phyloP scores from a whole-genome alignment of 2,113 vertebrate species.

The Engraulis encrasicolus region DNA sequence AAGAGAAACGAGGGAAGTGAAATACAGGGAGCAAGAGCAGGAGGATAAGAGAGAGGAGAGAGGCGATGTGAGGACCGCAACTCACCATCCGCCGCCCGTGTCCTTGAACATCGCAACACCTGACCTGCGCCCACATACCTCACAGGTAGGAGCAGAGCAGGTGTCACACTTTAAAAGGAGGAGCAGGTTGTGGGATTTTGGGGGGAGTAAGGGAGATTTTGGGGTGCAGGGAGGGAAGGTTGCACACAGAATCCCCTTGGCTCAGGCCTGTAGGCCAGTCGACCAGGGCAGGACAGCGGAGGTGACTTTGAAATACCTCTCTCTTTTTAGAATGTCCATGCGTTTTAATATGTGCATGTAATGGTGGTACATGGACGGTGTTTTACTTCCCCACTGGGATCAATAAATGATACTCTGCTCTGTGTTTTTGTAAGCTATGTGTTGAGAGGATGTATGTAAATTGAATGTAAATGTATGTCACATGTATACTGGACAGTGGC shows the following conservation, averaged over 20 bases:
- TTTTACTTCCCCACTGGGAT: too few species aligned
- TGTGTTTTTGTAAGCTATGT: not conserved
- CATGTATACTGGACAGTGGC: too few species aligned
- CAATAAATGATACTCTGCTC: too few species aligned
- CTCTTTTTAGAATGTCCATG: not conserved
- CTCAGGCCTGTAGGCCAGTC: not conserved
- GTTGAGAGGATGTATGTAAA: not conserved
- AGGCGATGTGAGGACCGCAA: conserved; percentile 68
- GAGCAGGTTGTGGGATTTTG: conserved; percentile 41
- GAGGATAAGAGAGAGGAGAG: conserved; percentile 46
- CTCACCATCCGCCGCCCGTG: conserved; percentile 67
- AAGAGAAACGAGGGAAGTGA: not conserved
- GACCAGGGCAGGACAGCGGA: not conserved
- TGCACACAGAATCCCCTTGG: conserved; percentile 36
- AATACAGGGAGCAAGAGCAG: conserved; percentile 53
- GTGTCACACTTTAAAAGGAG: conserved; percentile 55
- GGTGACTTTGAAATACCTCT: not conserved
- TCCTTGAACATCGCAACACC: conserved; percentile 78
- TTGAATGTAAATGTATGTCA: not conserved
- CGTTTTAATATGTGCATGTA: not conserved
- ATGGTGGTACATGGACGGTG: too few species aligned
- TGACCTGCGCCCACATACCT: conserved; percentile 72
- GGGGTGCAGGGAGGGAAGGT: conserved; percentile 45
- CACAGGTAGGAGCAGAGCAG: conserved; percentile 58
- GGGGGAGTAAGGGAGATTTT: conserved; percentile 34